Percentiles rank a stretch among this genome's conserved stretches.
These are phyloP conservation scores for Haemorhous mexicanus DNA, from an alignment of 2,113 vertebrate species.

Conservation along the genomic window DNA sequence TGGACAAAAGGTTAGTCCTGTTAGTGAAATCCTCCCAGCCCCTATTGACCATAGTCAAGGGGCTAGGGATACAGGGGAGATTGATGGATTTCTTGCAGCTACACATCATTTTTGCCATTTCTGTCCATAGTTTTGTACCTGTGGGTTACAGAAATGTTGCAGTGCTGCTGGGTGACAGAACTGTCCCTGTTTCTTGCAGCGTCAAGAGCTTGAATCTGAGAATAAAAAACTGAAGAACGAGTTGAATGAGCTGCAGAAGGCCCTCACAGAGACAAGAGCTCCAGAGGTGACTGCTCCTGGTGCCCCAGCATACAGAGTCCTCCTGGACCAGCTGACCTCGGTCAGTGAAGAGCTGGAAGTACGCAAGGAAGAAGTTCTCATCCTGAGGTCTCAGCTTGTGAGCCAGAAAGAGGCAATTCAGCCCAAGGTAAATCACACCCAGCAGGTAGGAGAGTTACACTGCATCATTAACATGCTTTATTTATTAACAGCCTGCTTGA, in stretches of 20 bases:
- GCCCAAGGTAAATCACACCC: constrained; percentile 80
- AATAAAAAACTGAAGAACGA: constrained; percentile 97
- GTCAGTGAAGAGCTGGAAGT: constrained; percentile 95
- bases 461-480: background rate
- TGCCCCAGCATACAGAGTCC: constrained; percentile 88
- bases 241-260: constrained; percentile 88
- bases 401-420: constrained; percentile 96
- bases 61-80: background rate
- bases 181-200: constrained; percentile 71
- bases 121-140: background rate
- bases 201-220: constrained; percentile 96
- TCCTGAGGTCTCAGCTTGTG: constrained; percentile 94
- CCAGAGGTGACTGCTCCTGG: constrained; percentile 83
- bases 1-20: background rate
- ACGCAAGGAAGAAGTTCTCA: constrained; percentile 96
- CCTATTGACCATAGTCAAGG: background rate
- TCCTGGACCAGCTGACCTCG: constrained; percentile 91
- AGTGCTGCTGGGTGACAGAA: background rate
- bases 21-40: background rate
- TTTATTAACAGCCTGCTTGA: background rate
- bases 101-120: background rate
- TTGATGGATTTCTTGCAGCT: background rate
- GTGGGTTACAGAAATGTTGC: background rate
- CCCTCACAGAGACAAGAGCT: constrained; percentile 80
- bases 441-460: background rate